Evolutionary conservation across 2,113 vertebrate genomes (phyloP).

Genomic region (Neotragus moschatus): DNA sequence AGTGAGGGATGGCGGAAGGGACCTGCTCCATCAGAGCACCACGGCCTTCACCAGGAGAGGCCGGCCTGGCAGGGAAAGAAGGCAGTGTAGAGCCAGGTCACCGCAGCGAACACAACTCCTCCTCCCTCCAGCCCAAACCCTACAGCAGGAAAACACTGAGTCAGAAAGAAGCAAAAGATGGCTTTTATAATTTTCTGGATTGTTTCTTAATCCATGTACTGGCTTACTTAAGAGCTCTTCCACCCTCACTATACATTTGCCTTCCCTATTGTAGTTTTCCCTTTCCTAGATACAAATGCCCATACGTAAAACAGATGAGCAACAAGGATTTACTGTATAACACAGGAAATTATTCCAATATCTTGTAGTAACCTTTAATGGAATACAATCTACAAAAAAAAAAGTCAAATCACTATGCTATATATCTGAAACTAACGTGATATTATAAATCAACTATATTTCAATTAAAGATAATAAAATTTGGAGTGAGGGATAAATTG

Average conservation of each 20-base stretch:
- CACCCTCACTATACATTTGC: not conserved
- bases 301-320: not conserved
- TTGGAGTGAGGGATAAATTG: not conserved
- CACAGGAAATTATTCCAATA: not conserved
- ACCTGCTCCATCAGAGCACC: not conserved
- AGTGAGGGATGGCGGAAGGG: rapidly evolving
- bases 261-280: not conserved
- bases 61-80: too few species aligned
- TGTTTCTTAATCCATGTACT: not conserved
- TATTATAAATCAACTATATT: not conserved
- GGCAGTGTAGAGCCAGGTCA: not conserved
- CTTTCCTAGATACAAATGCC: not conserved
- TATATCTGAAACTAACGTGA: not conserved
- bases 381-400: not conserved
- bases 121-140: not conserved
- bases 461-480: not conserved
- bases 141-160: not conserved
- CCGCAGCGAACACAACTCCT: not conserved
- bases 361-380: not conserved
- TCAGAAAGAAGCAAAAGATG: not conserved
- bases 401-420: not conserved
- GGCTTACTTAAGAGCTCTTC: not conserved
- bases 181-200: not conserved
- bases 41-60: not conserved
- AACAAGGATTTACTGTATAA: not conserved